Evolutionary conservation across 2,888 invertebrate species (phyloP).

Genomic region (Gerris lacustris): DNA sequence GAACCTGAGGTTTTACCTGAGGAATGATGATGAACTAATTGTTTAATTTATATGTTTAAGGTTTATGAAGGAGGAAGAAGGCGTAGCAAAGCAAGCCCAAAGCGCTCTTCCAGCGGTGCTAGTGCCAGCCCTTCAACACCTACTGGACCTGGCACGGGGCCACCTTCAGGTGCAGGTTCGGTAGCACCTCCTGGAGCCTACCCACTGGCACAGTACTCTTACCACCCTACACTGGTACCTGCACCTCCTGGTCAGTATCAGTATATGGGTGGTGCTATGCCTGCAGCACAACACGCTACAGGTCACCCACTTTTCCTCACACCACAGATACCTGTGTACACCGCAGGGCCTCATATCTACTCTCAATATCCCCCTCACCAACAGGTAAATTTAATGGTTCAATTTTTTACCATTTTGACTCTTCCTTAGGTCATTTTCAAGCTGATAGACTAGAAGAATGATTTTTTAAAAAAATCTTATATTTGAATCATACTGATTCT

Average conservation of each 20-base stretch:
- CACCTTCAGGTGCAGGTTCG: background rate
- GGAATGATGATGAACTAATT: too few species aligned
- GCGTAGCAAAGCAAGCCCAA: conserved; percentile 22
- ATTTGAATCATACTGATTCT: too few species aligned
- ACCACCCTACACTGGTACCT: conserved; percentile 14
- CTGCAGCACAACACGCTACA: conserved; percentile 22
- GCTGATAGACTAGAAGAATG: too few species aligned
- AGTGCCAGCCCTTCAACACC: background rate
- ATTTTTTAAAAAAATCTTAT: too few species aligned
- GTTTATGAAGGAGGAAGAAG: conserved; percentile 10
- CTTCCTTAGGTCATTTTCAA: too few species aligned
- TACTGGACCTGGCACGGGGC: background rate
- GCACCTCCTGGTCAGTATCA: conserved; percentile 15
- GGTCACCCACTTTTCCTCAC: conserved; percentile 20
- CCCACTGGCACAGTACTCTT: background rate
- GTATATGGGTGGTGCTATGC: conserved; percentile 13
- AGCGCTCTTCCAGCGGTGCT: conserved; percentile 13
- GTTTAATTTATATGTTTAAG: background rate
- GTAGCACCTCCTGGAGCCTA: conserved; percentile 9
- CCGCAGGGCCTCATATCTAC: conserved; percentile 13
- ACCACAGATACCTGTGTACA: conserved; percentile 15
- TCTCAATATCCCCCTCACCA: conserved; percentile 14
- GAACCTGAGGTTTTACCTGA: too few species aligned
- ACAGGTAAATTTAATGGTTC: too few species aligned
- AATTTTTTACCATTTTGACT: too few species aligned